These are phyloP conservation scores for Picus viridis DNA, from an alignment of 2,797 vertebrate species.

Conservation along the genomic window DNA sequence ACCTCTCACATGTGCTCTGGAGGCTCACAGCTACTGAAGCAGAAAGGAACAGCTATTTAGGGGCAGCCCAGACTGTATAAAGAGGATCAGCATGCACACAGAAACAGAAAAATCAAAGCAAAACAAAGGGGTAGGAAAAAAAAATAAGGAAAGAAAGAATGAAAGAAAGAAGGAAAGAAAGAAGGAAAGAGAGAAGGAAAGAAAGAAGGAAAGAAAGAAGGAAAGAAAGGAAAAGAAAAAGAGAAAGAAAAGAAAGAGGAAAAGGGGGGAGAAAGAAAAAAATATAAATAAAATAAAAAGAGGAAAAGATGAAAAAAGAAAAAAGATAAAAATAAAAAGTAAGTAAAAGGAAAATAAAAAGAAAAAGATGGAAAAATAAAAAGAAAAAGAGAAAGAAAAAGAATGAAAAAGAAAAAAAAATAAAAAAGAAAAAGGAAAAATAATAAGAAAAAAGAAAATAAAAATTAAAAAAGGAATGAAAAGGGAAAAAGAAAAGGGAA, in stretches of 20 bases:
- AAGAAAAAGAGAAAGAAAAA: no score
- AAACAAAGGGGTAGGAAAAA: accelerated
- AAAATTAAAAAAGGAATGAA: not conserved
- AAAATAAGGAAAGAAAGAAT: not conserved
- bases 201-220: no score
- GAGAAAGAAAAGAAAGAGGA: no score
- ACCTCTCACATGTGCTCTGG: not conserved
- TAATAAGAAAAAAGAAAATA: accelerated
- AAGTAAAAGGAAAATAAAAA: accelerated
- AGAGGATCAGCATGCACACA: not conserved
- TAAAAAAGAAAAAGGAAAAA: accelerated
- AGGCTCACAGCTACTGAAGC: not conserved
- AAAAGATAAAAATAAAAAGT: not conserved
- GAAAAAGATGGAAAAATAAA: no score
- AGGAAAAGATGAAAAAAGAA: no score
- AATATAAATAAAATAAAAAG: no score
- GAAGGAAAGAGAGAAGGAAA: no score
- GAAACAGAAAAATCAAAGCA: not conserved
- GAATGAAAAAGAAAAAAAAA: no score
- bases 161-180: not conserved
- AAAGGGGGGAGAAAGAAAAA: no score
- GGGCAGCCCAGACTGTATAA: not conserved
- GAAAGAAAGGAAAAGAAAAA: no score
- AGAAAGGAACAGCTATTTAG: constrained; percentile 4
- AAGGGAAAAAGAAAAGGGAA: not conserved